Percentiles rank a stretch among this genome's conserved stretches.
Conservation (phyloP, 2,888 invertebrate species). For the Stenoptilia bipunctidactyla region DNA sequence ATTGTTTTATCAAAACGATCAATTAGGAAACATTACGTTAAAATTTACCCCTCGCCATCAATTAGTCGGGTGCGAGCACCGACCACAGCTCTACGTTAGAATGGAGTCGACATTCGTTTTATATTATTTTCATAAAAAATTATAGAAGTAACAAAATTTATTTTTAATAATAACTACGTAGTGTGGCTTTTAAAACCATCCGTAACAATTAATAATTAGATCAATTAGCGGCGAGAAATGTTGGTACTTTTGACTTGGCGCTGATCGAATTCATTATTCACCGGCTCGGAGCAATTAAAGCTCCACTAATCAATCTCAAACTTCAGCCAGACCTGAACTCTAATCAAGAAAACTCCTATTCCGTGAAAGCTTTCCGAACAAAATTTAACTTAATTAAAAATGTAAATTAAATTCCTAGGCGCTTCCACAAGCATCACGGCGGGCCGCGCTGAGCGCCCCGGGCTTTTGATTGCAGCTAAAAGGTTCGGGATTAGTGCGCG, state of each 20-base stretch:
- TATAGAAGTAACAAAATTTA: too few species aligned
- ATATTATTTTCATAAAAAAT: background rate
- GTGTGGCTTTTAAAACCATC: too few species aligned
- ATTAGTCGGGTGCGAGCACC: constrained; percentile 33
- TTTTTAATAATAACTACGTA: too few species aligned
- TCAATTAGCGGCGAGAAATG: background rate
- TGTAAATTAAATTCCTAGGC: constrained; percentile 72
- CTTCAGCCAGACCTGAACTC: constrained; percentile 67
- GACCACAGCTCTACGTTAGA: constrained; percentile 19
- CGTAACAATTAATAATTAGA: too few species aligned
- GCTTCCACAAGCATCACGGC: constrained; percentile 68
- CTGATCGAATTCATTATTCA: constrained; percentile 70
- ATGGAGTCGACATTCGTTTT: constrained; percentile 29
- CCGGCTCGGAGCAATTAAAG: constrained; percentile 66
- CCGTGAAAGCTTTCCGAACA: constrained; percentile 70
- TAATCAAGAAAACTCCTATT: constrained; percentile 71
- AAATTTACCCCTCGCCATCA: constrained; percentile 53
- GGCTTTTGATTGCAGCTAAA: constrained; percentile 73
- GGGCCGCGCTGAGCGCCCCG: constrained; percentile 46
- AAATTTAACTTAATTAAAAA: constrained; percentile 72
- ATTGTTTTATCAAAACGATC: constrained; percentile 44
- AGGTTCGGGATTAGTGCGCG: constrained; percentile 72
- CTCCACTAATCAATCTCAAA: constrained; percentile 71
- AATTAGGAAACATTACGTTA: constrained; percentile 57
- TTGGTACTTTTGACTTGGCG: constrained; percentile 42